phyloP scores from a whole-genome alignment of 1,140 invertebrate genomes.

The Pseudobourletiella spinata region DNA sequence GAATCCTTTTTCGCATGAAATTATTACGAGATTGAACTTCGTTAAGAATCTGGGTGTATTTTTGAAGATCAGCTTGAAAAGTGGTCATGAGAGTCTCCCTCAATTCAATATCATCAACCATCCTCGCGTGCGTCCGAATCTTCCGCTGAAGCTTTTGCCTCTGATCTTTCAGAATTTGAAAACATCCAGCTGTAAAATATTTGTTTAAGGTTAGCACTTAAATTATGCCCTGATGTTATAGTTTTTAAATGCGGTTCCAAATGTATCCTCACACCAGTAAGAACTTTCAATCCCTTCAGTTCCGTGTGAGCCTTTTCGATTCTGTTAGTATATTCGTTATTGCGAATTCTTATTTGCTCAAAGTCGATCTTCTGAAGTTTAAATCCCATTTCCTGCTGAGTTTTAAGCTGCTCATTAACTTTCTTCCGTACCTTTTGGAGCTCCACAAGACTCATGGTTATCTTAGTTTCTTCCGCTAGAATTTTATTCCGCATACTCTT shows the following conservation, averaged over 20 bases:
- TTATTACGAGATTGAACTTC: conserved; percentile 1
- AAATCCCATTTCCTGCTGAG: conserved; percentile 8
- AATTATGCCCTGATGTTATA: too few relatives aligned
- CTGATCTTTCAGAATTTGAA: conserved; percentile 7
- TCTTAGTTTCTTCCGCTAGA: conserved; percentile 16
- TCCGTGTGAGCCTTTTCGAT: conserved; percentile 10
- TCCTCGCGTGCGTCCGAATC: background rate
- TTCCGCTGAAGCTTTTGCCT: conserved; percentile 1
- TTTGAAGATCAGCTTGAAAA: background rate
- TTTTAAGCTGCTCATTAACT: conserved; percentile 5
- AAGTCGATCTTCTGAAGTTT: conserved; percentile 18
- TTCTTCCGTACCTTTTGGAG: conserved; percentile 11
- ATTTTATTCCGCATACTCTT: conserved; percentile 5
- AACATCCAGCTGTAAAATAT: conserved; percentile 4
- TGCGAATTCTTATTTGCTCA: conserved; percentile 15
- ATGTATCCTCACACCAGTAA: background rate
- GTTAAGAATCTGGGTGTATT: conserved; percentile 5
- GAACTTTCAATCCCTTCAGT: conserved; percentile 11
- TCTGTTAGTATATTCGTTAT: background rate
- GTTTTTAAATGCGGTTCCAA: background rate
- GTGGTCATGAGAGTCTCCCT: conserved; percentile 2
- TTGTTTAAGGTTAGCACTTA: background rate
- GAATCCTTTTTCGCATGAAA: conserved; percentile 3
- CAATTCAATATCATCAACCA: conserved; percentile 1
- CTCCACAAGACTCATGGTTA: conserved; percentile 7